Evolutionary conservation across 2,113 vertebrate species (phyloP).

Genomic region (Octodon degus): DNA sequence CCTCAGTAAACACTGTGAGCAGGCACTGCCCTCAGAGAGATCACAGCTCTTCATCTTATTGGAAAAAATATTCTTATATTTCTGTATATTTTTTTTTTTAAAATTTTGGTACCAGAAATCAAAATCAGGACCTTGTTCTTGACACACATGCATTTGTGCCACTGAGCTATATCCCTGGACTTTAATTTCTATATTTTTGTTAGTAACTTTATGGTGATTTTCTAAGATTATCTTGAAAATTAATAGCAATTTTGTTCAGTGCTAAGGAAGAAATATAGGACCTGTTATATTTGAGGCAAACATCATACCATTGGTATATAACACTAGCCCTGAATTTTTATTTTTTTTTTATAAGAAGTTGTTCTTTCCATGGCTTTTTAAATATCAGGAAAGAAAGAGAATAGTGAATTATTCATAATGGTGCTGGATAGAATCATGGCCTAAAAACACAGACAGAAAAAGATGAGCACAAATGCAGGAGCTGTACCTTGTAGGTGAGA

Average conservation of each 20-base stretch:
- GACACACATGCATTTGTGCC: too few species aligned
- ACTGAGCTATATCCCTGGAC: too few species aligned
- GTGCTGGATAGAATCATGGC: neutral
- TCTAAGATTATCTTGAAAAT: constrained; percentile 11
- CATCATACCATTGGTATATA: neutral
- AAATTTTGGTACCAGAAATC: too few species aligned
- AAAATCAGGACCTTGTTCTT: too few species aligned
- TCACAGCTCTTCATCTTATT: neutral
- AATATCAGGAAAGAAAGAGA: neutral
- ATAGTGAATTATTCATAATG: neutral
- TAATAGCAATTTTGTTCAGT: neutral
- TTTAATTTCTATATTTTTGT: neutral
- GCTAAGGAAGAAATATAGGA: neutral
- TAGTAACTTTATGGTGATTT: constrained; percentile 23
- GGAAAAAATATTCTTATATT: neutral
- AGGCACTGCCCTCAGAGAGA: neutral
- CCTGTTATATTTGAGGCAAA: neutral
- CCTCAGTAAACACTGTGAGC: neutral
- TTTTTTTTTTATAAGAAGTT: neutral
- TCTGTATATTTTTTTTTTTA: neutral
- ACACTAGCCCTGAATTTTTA: neutral
- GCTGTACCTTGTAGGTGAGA: constrained; percentile 91
- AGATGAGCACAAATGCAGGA: neutral
- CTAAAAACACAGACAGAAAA: neutral
- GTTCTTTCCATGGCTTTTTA: neutral